Evolutionary conservation across 1,140 invertebrate species (phyloP).

Genomic region (Arion vulgaris): DNA sequence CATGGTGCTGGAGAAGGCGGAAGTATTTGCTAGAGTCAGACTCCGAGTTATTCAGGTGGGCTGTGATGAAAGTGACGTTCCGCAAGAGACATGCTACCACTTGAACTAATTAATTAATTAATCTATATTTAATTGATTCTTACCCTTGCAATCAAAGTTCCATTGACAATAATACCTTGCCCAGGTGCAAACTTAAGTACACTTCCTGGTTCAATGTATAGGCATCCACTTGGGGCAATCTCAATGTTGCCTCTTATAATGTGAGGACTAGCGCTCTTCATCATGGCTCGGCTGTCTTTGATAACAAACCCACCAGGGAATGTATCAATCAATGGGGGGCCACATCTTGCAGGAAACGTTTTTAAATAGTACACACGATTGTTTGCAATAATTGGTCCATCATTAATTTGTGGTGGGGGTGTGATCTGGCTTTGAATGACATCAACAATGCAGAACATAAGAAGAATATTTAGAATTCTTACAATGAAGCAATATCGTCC

Average conservation of each 20-base stretch:
- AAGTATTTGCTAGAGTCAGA: no score
- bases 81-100: no score
- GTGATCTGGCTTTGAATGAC: slow-evolving; percentile 12
- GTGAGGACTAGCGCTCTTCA: slow-evolving; percentile 58
- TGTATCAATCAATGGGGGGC: slow-evolving; percentile 51
- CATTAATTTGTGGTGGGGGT: slow-evolving; percentile 53
- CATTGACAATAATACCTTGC: slow-evolving; percentile 91
- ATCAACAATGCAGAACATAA: not conserved
- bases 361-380: slow-evolving; percentile 59
- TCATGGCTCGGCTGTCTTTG: slow-evolving; percentile 52
- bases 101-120: not conserved
- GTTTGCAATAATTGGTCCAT: slow-evolving; percentile 57
- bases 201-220: slow-evolving; percentile 89
- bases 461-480: not conserved
- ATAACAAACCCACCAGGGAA: slow-evolving; percentile 53
- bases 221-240: slow-evolving; percentile 61
- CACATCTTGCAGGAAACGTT: slow-evolving; percentile 53
- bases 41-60: no score
- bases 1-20: no score
- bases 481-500: not conserved
- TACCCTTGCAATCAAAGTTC: slow-evolving; percentile 89
- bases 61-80: no score
- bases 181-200: slow-evolving; percentile 88
- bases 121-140: no score
- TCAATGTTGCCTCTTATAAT: slow-evolving; percentile 63